These are phyloP conservation scores for Atherix ibis DNA, from an alignment of 2,888 invertebrate species.

Conservation along the genomic window DNA sequence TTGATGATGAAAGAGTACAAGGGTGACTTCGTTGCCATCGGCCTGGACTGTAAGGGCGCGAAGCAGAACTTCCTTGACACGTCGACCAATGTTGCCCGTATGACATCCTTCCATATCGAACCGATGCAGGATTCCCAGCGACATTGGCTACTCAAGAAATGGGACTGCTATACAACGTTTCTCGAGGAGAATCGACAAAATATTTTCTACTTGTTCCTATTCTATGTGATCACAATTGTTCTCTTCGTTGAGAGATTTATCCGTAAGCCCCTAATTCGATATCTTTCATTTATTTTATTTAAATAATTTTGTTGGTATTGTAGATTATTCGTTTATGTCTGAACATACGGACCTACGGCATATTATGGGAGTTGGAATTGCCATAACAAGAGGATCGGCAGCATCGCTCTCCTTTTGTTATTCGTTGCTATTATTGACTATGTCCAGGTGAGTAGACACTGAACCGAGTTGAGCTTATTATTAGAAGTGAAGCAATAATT, in stretches of 20 bases:
- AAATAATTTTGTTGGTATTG: no score
- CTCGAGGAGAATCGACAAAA: conserved; percentile 92
- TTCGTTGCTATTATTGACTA: conserved; percentile 75
- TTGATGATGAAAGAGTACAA: conserved; percentile 94
- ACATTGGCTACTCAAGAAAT: conserved; percentile 58
- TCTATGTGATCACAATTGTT: conserved; percentile 85
- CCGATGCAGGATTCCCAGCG: conserved; percentile 55
- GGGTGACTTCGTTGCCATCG: conserved; percentile 88
- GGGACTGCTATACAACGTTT: conserved; percentile 79
- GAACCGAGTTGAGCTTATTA: not conserved
- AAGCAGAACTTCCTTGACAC: conserved; percentile 91
- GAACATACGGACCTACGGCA: conserved; percentile 89
- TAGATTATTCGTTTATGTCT: conserved; percentile 92
- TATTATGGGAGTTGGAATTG: conserved; percentile 95
- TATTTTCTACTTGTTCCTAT: conserved; percentile 86
- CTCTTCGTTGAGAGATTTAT: conserved; percentile 92
- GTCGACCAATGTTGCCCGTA: conserved; percentile 84
- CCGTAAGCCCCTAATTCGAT: no score
- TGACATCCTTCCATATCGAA: conserved; percentile 88
- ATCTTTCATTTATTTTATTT: not conserved
- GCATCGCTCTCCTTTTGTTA: conserved; percentile 91
- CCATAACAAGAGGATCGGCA: conserved; percentile 86
- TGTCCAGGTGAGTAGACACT: conserved; percentile 45
- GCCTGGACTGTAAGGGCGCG: conserved; percentile 85
- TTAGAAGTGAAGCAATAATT: no score